These are phyloP conservation scores for Ibycter americanus DNA, from an alignment of 2,797 vertebrate genomes.

Conservation along the genomic window DNA sequence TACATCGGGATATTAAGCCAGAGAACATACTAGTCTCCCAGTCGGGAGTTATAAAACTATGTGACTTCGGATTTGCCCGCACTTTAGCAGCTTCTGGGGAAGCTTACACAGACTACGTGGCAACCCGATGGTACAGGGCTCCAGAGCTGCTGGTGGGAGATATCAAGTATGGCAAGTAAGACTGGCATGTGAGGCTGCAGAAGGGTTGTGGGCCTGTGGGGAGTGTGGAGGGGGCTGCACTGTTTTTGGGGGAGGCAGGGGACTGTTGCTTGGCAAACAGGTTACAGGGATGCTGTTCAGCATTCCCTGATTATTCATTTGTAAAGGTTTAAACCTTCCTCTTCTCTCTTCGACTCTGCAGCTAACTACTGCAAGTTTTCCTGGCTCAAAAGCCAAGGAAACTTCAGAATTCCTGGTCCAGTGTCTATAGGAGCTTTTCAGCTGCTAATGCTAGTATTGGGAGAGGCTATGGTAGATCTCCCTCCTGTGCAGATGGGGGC, in stretches of 20 bases:
- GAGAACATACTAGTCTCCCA: conserved; percentile 91
- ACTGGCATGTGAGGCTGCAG: not conserved
- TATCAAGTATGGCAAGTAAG: conserved; percentile 88
- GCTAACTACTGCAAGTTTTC: not conserved
- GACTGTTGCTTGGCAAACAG: not conserved
- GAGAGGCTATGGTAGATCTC: not conserved
- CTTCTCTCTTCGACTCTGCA: not conserved
- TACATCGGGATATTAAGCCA: conserved; percentile 92
- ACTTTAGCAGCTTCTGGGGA: conserved; percentile 80
- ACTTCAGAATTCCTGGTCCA: not conserved
- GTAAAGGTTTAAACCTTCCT: not conserved
- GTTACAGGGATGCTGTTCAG: not conserved
- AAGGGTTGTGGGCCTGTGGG: not conserved
- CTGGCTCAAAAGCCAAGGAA: not conserved
- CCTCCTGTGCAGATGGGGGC: not conserved
- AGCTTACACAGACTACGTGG: conserved; percentile 88
- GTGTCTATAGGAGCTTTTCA: not conserved
- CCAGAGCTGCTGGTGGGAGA: conserved; percentile 92
- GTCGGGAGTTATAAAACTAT: conserved; percentile 86
- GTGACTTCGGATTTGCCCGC: conserved; percentile 92
- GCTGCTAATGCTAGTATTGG: not conserved
- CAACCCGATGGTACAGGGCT: conserved; percentile 91
- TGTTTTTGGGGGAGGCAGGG: not conserved
- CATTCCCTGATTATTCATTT: not conserved
- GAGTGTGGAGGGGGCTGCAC: fast-evolving